These are phyloP conservation scores for Antheraea pernyi DNA, from an alignment of 1,140 invertebrate species.

Conservation along the genomic window DNA sequence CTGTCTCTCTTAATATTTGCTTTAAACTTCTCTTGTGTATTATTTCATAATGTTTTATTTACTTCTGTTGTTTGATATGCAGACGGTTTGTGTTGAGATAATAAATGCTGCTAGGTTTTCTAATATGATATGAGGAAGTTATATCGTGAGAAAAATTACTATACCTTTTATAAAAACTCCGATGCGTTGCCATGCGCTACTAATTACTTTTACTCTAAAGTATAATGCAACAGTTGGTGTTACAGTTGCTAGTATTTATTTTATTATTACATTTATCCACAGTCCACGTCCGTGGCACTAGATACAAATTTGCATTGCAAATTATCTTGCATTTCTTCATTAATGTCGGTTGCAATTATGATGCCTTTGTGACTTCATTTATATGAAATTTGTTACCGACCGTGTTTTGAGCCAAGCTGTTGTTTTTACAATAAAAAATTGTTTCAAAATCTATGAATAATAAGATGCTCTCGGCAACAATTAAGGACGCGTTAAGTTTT, in stretches of 20 bases:
- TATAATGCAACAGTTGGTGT: neutral
- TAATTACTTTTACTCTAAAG: neutral
- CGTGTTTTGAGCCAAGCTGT: neutral
- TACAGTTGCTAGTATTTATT: neutral
- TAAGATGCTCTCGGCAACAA: no score
- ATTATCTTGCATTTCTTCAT: neutral
- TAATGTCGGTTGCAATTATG: neutral
- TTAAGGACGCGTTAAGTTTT: no score
- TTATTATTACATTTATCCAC: neutral
- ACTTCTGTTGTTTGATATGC: neutral
- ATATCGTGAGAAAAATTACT: neutral
- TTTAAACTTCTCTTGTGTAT: neutral
- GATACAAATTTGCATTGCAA: neutral
- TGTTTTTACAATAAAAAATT: neutral
- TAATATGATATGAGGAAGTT: neutral
- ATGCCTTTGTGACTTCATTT: neutral
- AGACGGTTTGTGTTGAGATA: neutral
- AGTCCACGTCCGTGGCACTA: neutral
- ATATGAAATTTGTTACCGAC: neutral
- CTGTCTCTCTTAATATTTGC: conserved; percentile 1
- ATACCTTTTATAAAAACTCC: neutral
- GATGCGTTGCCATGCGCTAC: neutral
- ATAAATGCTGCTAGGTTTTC: neutral
- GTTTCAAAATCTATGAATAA: no score
- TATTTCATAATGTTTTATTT: conserved; percentile 1